Percentiles rank a stretch among this genome's conserved stretches.
phyloP scores from a whole-genome alignment of 2,797 vertebrate genomes.

The Erpetoichthys calabaricus region DNA sequence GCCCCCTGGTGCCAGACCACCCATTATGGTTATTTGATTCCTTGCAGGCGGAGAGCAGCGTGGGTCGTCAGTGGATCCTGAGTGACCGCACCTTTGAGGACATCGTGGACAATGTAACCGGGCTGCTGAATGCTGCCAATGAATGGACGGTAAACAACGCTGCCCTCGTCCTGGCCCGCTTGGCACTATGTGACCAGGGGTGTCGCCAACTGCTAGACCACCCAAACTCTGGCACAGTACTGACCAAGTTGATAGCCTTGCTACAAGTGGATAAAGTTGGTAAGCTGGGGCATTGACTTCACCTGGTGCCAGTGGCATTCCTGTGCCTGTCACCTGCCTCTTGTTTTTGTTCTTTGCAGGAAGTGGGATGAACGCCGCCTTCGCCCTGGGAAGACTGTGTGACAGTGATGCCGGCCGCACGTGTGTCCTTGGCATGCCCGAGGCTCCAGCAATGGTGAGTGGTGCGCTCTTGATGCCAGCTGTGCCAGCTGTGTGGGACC shows the following conservation, averaged over 20 bases:
- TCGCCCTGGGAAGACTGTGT: constrained; percentile 33
- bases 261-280: constrained; percentile 18
- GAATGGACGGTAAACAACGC: constrained; percentile 25
- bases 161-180: constrained; percentile 29
- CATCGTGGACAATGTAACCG: constrained; percentile 21
- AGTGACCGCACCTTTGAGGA: constrained; percentile 13
- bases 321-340: neutral
- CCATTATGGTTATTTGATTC: neutral
- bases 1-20: neutral
- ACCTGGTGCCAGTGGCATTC: neutral
- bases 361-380: constrained; percentile 33
- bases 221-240: constrained; percentile 12
- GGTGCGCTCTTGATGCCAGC: neutral
- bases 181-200: constrained; percentile 23
- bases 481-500: neutral
- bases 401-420: constrained; percentile 17
- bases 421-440: constrained; percentile 19
- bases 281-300: neutral
- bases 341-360: constrained; percentile 20
- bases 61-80: constrained; percentile 25
- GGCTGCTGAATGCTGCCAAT: constrained; percentile 19
- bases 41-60: constrained; percentile 23
- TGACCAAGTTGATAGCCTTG: constrained; percentile 15
- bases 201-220: constrained; percentile 23
- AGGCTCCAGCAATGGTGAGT: constrained; percentile 28